Base-by-base conservation (phyloP, 2,797 vertebrate genomes). In the Sebastes alutus region DNA sequence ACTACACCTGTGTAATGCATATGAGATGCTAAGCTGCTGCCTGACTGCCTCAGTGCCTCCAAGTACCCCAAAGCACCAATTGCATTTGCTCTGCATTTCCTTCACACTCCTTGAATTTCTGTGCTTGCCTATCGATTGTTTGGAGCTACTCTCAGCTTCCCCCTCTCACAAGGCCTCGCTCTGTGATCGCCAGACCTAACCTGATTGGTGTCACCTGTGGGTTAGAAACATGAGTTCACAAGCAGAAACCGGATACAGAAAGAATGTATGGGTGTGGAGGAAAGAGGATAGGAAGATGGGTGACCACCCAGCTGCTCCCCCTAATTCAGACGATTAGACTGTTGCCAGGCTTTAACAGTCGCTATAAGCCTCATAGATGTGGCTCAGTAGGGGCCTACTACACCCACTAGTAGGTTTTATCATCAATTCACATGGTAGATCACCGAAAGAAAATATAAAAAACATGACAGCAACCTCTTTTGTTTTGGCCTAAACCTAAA, bases 41-140 rank as follows among this genome's bases (percentile, higher is more conserved):
- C 32, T 59, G 16, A 35, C 30, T 68, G 75, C 64, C 35, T 68
- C 11, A 32, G 30, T 67, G 65, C 67, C 27, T 74, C 55, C n/a
- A 4, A 2, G 20, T 49, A 16, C 5, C 60, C 72, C 30, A 33
- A 25, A 81, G 82, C 67, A 59, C 18, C 38, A 52, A 72, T 14
- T 84, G 65, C 76, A 72, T 87, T 83, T 74, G 42, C 81, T 67
- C 32, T 78, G 67, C 76, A 69, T 76, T 87, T 69, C 67, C 76
- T 79, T 77, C 75, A 42, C 56, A 25, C 74, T 23, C 71, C 81
- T 72, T 75, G 58, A 18, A 77, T 84, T 88, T 68, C 71, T 67
- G 20, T 8, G 63, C 65, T 54, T 20, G 54, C 46, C 20, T 81
- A 75, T 87, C 11, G 82, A 88, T 88, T 73, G 65, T 42, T 66